Evolutionary conservation across 2,113 vertebrate species (phyloP).

Genomic region (Lepidothrix coronata): DNA sequence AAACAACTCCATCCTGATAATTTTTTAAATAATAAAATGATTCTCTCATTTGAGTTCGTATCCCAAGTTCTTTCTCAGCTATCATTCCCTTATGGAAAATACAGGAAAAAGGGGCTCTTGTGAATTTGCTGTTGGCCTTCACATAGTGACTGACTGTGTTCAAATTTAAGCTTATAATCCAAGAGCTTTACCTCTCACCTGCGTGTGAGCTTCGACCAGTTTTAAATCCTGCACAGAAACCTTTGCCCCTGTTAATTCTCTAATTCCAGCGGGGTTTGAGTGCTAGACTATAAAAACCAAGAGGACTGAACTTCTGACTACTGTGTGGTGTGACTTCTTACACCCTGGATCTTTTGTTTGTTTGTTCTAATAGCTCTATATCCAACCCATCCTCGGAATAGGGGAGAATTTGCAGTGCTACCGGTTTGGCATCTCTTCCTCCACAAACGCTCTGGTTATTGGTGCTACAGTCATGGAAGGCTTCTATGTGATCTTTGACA

Average conservation of each 20-base stretch:
- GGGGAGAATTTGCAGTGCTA: constrained; percentile 86
- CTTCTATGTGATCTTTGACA: constrained; percentile 94
- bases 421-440: constrained; percentile 90
- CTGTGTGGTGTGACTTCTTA: background rate
- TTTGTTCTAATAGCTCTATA: constrained; percentile 82
- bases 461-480: constrained; percentile 98
- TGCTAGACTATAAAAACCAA: background rate
- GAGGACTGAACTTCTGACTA: background rate
- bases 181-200: background rate
- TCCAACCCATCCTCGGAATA: constrained; percentile 85
- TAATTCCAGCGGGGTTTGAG: background rate
- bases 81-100: background rate
- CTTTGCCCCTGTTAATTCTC: background rate
- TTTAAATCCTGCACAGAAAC: background rate
- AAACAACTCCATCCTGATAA: background rate
- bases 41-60: background rate
- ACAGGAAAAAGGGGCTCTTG: background rate
- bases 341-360: background rate
- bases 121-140: background rate
- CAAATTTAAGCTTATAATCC: background rate
- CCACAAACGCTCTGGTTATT: constrained; percentile 86
- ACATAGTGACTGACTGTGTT: background rate
- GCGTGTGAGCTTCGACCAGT: background rate
- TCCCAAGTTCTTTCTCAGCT: background rate
- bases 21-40: background rate